Conservation (phyloP, 2,113 vertebrate genomes). For the Rhea americana region DNA sequence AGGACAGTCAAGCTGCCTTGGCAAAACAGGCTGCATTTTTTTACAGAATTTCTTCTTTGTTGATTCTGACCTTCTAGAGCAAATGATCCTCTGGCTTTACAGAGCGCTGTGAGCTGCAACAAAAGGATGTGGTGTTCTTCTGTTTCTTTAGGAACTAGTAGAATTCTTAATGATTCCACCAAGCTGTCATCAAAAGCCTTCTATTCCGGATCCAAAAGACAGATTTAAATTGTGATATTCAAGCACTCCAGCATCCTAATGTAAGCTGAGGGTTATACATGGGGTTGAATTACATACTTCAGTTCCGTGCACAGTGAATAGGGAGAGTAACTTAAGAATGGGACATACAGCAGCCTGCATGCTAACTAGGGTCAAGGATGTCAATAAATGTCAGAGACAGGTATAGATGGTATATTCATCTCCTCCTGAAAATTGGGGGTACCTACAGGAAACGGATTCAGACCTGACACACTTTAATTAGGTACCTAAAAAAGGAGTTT, state of each 20-base stretch:
- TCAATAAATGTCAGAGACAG: background rate
- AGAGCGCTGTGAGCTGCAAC: background rate
- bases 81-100: background rate
- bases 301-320: background rate
- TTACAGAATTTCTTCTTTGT: background rate
- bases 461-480: background rate
- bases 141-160: background rate
- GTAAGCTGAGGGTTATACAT: background rate
- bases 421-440: background rate
- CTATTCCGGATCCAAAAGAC: background rate
- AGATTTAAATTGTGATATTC: background rate
- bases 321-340: background rate
- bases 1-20: background rate
- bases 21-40: background rate
- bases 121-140: background rate
- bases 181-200: background rate
- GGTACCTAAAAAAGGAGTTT: background rate
- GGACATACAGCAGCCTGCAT: background rate
- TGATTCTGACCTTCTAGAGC: background rate
- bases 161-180: background rate
- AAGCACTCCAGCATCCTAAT: background rate
- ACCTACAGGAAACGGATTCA: background rate
- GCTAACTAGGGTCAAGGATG: background rate
- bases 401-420: fast-evolving
- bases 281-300: background rate